phyloP scores from a whole-genome alignment of 1,140 invertebrate genomes.

The Linepithema humile region DNA sequence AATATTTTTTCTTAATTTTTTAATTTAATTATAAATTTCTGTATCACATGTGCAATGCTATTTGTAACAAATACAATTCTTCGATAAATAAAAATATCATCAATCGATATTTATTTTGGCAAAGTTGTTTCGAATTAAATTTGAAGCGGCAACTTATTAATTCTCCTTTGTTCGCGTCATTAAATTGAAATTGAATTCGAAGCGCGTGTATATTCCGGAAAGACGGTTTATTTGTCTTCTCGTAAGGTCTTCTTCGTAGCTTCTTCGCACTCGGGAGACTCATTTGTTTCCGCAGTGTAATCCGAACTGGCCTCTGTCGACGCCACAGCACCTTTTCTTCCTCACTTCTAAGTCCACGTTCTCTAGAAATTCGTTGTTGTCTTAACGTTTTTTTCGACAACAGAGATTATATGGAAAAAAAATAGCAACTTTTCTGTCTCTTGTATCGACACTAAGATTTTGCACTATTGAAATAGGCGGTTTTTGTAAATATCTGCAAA shows the following conservation, averaged over 20 bases:
- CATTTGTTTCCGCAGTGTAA: slow-evolving; percentile 78
- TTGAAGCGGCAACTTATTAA: neutral
- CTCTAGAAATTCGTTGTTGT: neutral
- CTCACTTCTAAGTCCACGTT: slow-evolving; percentile 13
- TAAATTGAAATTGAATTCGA: slow-evolving; percentile 41
- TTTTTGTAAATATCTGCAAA: too few relatives aligned
- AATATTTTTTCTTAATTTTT: neutral
- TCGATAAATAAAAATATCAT: neutral
- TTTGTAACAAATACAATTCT: neutral
- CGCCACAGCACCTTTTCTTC: slow-evolving; percentile 67
- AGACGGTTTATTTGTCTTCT: slow-evolving; percentile 59
- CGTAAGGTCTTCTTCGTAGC: slow-evolving; percentile 20
- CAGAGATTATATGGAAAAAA: neutral
- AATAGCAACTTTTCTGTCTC: too few relatives aligned
- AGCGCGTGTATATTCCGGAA: slow-evolving; percentile 20
- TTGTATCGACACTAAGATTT: too few relatives aligned
- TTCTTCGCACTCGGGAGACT: slow-evolving; percentile 52
- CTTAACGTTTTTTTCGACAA: neutral
- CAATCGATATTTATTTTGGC: neutral
- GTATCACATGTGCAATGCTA: neutral
- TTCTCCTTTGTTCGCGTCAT: neutral
- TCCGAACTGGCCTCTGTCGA: slow-evolving; percentile 70
- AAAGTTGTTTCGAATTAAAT: neutral
- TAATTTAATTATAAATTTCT: neutral
- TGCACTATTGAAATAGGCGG: too few relatives aligned